Base-by-base conservation (phyloP, 2,797 vertebrate genomes). In the Lemur catta region DNA sequence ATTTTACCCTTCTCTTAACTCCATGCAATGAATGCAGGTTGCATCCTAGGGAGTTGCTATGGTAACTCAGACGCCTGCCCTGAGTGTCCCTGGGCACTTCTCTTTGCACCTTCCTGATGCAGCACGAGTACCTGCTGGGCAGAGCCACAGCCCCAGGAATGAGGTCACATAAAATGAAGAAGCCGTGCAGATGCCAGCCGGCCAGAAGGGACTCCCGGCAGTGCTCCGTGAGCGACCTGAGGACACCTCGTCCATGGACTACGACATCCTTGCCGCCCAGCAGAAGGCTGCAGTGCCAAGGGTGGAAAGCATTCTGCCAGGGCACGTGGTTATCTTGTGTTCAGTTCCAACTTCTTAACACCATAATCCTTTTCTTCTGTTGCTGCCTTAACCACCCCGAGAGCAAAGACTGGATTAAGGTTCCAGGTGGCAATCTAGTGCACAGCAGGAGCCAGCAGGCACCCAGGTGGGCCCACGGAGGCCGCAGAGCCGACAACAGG, bases 91-190 rank as follows among this genome's bases (percentile, higher is more conserved):
- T 48, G 79, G 81, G 20, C 0, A 11, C 90, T 65, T 48, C 67
- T 50, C 11, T 55, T 81, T 24, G 80, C 30, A 26, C 48, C 59
- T 59, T 15, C 52, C 52, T 59, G 63, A 12, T 46, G 35, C 26
- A 2, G 4, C 48, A 7, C 0, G 17, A 46, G 12, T 0, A 0
- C 24, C 3, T 6, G 22, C 12, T 11, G 46, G 43, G 46, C 78
- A 76, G 43, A 85, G n/a, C 71, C 6, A 0, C 22, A 9, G 65
- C n/a, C 28, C 82, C 35, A 0, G 59, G 81, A 75, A 55, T 3
- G 28, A 91, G 85, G 82, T 79, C 72, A 1, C 1, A 9, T 41
- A n/a, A 75, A 59, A 59, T 28, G 78, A 48, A 50, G 72, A 24
- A 20, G 35, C 0, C 0, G 17, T 8, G 30, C 17, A 3, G 35